Evolutionary conservation across 1,140 invertebrate species (phyloP).

Genomic region (Gryllus bimaculatus): DNA sequence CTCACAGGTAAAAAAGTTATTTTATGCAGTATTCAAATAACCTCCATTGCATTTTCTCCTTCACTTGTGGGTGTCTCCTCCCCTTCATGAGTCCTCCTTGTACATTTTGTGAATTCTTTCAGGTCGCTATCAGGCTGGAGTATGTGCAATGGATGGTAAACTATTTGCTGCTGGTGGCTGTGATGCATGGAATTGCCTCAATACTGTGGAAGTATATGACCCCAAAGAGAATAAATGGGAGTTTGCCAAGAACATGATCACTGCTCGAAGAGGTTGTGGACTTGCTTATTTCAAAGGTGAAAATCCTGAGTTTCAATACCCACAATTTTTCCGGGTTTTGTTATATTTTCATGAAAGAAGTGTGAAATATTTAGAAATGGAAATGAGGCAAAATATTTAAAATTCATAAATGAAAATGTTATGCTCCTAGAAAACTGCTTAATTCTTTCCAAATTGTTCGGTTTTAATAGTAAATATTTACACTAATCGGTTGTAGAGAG

Average conservation of each 20-base stretch:
- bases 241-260: slow-evolving; percentile 44
- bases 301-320: no score
- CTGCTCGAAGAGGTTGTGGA: slow-evolving; percentile 57
- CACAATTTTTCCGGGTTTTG: no score
- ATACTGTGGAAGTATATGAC: slow-evolving; percentile 60
- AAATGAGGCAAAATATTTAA: no score
- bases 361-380: no score
- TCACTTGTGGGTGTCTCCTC: background rate
- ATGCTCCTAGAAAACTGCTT: no score
- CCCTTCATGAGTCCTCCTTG: background rate
- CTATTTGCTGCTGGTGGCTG: slow-evolving; percentile 73
- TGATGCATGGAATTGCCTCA: slow-evolving; percentile 71
- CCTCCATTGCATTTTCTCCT: background rate
- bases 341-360: no score
- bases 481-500: no score
- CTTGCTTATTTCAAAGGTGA: slow-evolving; percentile 50
- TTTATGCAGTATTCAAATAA: background rate
- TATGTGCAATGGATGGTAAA: slow-evolving; percentile 52
- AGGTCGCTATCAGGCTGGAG: slow-evolving; percentile 70
- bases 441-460: no score
- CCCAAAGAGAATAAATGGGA: slow-evolving; percentile 45
- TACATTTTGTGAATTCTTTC: slow-evolving; percentile 18
- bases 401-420: no score
- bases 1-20: slow-evolving; percentile 42
- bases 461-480: no score